These are phyloP conservation scores for Pocillopora verrucosa DNA, from an alignment of 64 coral and sea anemone genomes.

Conservation along the genomic window DNA sequence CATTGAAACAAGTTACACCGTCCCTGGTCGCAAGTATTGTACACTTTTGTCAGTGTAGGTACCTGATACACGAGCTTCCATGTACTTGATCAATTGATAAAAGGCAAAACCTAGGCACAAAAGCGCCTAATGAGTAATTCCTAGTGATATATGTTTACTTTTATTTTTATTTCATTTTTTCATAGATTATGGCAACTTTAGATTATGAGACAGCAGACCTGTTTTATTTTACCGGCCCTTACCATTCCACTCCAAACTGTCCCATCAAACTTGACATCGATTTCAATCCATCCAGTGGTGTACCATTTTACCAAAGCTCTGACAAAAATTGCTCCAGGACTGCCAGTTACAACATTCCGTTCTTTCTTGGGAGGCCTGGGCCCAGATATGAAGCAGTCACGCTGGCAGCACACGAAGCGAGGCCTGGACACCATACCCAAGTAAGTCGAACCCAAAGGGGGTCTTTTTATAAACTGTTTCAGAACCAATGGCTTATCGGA, in stretches of 20 bases:
- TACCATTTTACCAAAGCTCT: constrained; percentile 25
- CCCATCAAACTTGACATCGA: constrained; percentile 39
- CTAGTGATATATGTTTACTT: neutral
- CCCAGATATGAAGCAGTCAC: constrained; percentile 52
- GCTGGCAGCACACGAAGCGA: constrained; percentile 59
- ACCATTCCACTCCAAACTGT: constrained; percentile 55
- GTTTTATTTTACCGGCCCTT: constrained; percentile 57
- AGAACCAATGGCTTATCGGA: too few relatives aligned
- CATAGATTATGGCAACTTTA: constrained; percentile 38
- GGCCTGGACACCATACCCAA: constrained; percentile 77
- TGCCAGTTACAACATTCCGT: constrained; percentile 44
- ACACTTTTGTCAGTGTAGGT: too few relatives aligned
- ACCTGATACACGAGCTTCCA: too few relatives aligned
- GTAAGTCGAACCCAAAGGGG: neutral
- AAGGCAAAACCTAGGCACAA: too few relatives aligned
- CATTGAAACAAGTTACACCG: too few relatives aligned
- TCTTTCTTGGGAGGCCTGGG: constrained; percentile 65
- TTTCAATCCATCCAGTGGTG: constrained; percentile 44
- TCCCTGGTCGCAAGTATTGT: too few relatives aligned
- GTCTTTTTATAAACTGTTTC: too few relatives aligned
- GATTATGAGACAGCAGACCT: neutral
- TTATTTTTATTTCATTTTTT: neutral
- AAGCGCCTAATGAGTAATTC: too few relatives aligned
- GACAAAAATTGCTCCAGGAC: constrained; percentile 5
- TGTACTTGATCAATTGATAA: too few relatives aligned